Conservation (phyloP, 30 jellyfish, hydroid and myxozoan species). For the Aurelia aurita complex sp. Pacific region DNA sequence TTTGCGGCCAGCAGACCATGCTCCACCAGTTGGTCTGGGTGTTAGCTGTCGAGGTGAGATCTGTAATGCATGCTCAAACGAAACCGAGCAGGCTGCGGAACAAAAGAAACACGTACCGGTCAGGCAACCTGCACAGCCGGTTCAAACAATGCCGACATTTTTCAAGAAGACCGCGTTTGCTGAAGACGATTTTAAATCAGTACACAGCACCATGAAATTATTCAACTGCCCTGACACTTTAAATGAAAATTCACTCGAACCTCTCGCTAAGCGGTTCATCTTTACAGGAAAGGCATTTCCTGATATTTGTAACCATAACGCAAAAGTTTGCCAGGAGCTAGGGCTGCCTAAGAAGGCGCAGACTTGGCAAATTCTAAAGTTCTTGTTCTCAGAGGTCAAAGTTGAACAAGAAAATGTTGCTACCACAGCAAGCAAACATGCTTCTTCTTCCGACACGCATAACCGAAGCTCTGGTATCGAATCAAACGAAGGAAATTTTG, state of each 20-base stretch:
- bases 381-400: slow-evolving; percentile 43
- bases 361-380: slow-evolving; percentile 78
- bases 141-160: slow-evolving; percentile 65
- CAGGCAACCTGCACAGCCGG: slow-evolving; percentile 40
- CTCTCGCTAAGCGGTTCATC: slow-evolving; percentile 31
- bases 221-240: slow-evolving; percentile 26
- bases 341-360: slow-evolving; percentile 76
- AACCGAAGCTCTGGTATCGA: slow-evolving; percentile 46
- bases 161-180: slow-evolving; percentile 56
- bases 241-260: slow-evolving; percentile 33
- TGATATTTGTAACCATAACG: slow-evolving; percentile 52
- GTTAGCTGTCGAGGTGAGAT: slow-evolving; percentile 85
- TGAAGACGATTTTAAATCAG: slow-evolving; percentile 83
- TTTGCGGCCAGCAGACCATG: slow-evolving; percentile 92
- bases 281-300: slow-evolving; percentile 51
- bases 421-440: slow-evolving; percentile 16
- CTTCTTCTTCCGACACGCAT: slow-evolving; percentile 31
- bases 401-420: slow-evolving; percentile 2
- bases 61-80: slow-evolving; percentile 77
- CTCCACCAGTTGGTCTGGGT: slow-evolving; percentile 97
- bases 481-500: slow-evolving; percentile 29
- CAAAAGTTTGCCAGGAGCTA: slow-evolving; percentile 70
- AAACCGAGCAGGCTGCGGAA: slow-evolving; percentile 41
- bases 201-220: slow-evolving; percentile 72
- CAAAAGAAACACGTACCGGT: slow-evolving; percentile 11